Percentiles rank a stretch among this genome's conserved stretches.
phyloP scores from a whole-genome alignment of 2,888 invertebrate genomes.

The Agonopterix arenella region DNA sequence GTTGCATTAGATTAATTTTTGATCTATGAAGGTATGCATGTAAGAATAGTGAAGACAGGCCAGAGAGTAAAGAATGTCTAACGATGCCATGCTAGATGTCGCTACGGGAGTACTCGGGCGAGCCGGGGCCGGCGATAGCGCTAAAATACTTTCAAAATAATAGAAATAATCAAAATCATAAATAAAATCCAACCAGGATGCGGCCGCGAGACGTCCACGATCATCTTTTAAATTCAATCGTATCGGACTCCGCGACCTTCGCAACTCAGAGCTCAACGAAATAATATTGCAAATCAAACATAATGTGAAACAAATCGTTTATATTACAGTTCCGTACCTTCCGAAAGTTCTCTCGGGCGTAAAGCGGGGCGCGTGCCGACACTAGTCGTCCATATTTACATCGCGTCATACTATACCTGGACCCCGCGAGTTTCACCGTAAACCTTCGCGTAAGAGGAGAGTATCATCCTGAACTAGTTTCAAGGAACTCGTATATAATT shows the following conservation, averaged over 20 bases:
- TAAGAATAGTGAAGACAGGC: conserved; percentile 43
- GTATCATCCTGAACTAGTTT: no score
- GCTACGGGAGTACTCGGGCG: conserved; percentile 43
- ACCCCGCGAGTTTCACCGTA: no score
- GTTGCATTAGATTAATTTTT: not conserved
- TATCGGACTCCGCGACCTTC: conserved; percentile 21
- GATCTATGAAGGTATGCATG: conserved; percentile 8
- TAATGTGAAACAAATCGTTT: conserved; percentile 40
- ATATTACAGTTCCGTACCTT: conserved; percentile 5
- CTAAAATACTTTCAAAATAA: conserved; percentile 28
- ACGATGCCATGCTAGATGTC: conserved; percentile 59
- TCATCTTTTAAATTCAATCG: not conserved
- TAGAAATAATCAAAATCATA: conserved; percentile 9
- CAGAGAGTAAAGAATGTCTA: conserved; percentile 43
- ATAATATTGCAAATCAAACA: conserved; percentile 53
- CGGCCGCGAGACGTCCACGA: conserved; percentile 10
- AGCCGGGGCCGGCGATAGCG: conserved; percentile 52
- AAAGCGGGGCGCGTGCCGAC: no score
- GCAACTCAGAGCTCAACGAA: conserved; percentile 48
- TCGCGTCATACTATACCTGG: no score
- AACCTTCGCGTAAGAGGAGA: not conserved
- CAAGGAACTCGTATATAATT: no score
- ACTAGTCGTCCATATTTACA: no score
- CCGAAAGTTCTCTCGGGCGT: not conserved
- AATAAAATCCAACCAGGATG: conserved; percentile 10